Base-by-base conservation (phyloP, 2,888 invertebrate genomes). In the Melipona bicolor region DNA sequence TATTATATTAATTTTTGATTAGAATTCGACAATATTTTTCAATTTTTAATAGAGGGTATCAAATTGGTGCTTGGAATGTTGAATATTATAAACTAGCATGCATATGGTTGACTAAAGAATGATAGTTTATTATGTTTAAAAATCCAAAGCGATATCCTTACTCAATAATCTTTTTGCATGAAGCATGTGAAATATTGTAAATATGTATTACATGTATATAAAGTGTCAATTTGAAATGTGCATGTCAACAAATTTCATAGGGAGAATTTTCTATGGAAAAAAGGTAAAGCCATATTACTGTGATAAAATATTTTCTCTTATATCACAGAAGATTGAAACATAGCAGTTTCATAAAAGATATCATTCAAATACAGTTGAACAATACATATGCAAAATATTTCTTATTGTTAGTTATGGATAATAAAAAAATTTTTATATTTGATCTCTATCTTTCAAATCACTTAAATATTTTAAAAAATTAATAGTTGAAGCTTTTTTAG, bases 101-200 rank as follows among this genome's bases (percentile, higher is more conserved):
- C 74, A 79, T 65, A 68, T 32, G 71, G 61, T 67, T 64, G 64
- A 74, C 56, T 69, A 69, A 32, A 59, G 15, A 36, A 71, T 43
- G 73, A 19, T 49, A 68, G 70, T 69, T 61, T 67, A 56, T 56
- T 59, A 64, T 13, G 36, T 81, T 77, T 62, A 11, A 27, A 32
- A 62, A 32, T 36, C 13, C 21, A 64, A 64, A 21, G 13, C 21
- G 15, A 17, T 36, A 21, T 64, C 21, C 19, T 36, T 36, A 64
- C 21, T 0, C 19, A 52, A n/a, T 19, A 61, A 75, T 50, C 50
- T 67, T 24, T 65, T 83, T 79, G 84, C 84, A 84, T 79, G 83
- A 74, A 73, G 83, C 83, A 84, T 83, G 79, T 68, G 24, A 27
- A 68, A 24, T 72, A 69, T 49, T 69, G 17, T 49, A 56, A 56